phyloP scores from a whole-genome alignment of 2,797 vertebrate species.

The Sebastes elongatus region DNA sequence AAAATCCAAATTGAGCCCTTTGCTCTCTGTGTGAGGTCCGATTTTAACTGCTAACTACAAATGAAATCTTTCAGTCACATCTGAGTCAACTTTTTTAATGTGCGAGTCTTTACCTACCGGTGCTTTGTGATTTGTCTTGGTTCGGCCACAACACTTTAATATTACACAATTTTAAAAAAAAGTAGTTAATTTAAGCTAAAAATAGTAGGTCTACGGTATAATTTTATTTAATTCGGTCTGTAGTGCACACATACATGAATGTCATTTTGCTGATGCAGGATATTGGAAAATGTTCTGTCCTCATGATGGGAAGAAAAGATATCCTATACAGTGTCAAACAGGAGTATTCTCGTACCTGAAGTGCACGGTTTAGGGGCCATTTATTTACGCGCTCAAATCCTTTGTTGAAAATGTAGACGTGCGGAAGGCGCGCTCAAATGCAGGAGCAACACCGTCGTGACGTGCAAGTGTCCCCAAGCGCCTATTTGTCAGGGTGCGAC shows the following conservation, averaged over 20 bases:
- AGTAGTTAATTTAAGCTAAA: neutral
- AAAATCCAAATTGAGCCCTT: neutral
- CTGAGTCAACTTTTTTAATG: neutral
- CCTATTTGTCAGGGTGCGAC: too few relatives aligned
- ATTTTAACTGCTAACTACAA: neutral
- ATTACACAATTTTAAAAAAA: neutral
- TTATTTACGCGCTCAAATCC: too few relatives aligned
- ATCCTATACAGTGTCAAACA: too few relatives aligned
- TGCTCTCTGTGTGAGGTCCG: slow-evolving; percentile 22
- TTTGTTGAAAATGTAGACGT: too few relatives aligned
- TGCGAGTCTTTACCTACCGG: neutral
- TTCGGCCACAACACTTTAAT: neutral
- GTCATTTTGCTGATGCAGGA: neutral
- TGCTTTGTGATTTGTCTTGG: neutral
- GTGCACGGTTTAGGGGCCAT: too few relatives aligned
- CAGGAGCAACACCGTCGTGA: too few relatives aligned
- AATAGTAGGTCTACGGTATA: neutral
- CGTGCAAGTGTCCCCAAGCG: too few relatives aligned
- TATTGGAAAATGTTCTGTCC: neutral
- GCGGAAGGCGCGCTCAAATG: too few relatives aligned
- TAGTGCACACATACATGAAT: neutral
- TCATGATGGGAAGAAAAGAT: neutral
- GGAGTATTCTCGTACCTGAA: too few relatives aligned
- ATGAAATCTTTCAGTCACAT: neutral
- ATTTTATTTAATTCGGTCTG: neutral